phyloP scores from a whole-genome alignment of 1,140 invertebrate genomes.

The Temnothorax nylanderi region DNA sequence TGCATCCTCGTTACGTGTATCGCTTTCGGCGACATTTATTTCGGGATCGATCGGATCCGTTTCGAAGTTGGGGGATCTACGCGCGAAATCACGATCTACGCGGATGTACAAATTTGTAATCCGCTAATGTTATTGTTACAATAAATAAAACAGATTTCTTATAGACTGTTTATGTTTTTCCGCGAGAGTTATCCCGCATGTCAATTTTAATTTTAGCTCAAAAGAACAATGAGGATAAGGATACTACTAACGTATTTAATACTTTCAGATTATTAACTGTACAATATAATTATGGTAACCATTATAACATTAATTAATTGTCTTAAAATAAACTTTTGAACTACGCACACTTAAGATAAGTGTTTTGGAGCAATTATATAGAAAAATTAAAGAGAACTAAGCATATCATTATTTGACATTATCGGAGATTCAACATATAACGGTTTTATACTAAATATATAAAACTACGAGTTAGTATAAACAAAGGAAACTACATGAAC shows the following conservation, averaged over 20 bases:
- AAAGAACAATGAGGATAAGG: not conserved
- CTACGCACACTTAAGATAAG: not conserved
- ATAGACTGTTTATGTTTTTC: not conserved
- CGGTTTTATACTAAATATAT: not conserved
- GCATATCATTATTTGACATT: not conserved
- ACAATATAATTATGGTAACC: not conserved
- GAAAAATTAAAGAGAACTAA: not conserved
- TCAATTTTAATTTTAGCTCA: not conserved
- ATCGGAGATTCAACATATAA: not conserved
- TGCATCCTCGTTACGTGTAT: conserved; percentile 68
- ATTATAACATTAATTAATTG: not conserved
- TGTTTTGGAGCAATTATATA: not conserved
- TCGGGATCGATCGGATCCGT: conserved; percentile 53
- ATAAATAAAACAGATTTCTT: conserved; percentile 11
- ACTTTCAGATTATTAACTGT: not conserved
- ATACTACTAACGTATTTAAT: not conserved
- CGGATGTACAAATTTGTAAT: not conserved
- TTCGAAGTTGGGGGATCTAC: conserved; percentile 4
- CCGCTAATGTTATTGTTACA: not conserved
- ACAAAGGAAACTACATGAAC: not conserved
- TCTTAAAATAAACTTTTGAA: not conserved
- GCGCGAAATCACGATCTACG: not conserved
- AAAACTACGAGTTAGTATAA: not conserved
- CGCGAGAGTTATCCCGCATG: not conserved
- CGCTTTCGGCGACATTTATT: conserved; percentile 48